phyloP scores from a whole-genome alignment of 2,888 invertebrate genomes.

The Protula sp. region DNA sequence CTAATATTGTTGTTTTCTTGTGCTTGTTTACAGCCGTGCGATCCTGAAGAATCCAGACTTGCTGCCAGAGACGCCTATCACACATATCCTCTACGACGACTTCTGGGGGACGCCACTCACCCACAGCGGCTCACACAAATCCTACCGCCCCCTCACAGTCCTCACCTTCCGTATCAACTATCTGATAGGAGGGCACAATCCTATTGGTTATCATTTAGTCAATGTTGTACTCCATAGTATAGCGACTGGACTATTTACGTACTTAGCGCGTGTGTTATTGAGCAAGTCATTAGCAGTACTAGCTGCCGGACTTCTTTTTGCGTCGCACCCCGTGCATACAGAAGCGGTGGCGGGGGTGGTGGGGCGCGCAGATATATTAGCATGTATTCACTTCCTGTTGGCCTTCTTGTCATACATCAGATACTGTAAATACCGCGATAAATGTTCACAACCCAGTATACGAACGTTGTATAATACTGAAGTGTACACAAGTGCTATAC shows the following conservation, averaged over 20 bases:
- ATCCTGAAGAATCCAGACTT: slow-evolving; percentile 92
- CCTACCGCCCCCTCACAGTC: slow-evolving; percentile 88
- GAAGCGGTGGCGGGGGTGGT: slow-evolving; percentile 88
- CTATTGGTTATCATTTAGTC: slow-evolving; percentile 72
- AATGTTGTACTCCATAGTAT: slow-evolving; percentile 81
- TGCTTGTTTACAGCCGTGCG: slow-evolving; percentile 89
- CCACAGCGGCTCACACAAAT: slow-evolving; percentile 92
- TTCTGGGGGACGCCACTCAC: slow-evolving; percentile 96
- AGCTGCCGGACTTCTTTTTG: slow-evolving; percentile 76
- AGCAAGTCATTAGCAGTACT: slow-evolving; percentile 56
- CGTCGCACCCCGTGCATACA: slow-evolving; percentile 91
- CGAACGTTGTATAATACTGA: too few species aligned
- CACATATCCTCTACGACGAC: slow-evolving; percentile 80
- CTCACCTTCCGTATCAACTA: slow-evolving; percentile 82
- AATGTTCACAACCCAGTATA: too few species aligned
- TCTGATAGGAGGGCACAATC: slow-evolving; percentile 60
- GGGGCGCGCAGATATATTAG: slow-evolving; percentile 88
- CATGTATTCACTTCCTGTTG: slow-evolving; percentile 82
- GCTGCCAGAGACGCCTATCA: slow-evolving; percentile 70
- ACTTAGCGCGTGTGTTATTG: slow-evolving; percentile 61
- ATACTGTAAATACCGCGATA: slow-evolving; percentile 30
- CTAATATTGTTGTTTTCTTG: too few species aligned
- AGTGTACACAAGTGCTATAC: too few species aligned
- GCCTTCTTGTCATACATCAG: slow-evolving; percentile 76
- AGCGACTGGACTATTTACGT: slow-evolving; percentile 77